Base-by-base conservation (phyloP, 2,797 vertebrate genomes). In the Phoxinus dragarum region DNA sequence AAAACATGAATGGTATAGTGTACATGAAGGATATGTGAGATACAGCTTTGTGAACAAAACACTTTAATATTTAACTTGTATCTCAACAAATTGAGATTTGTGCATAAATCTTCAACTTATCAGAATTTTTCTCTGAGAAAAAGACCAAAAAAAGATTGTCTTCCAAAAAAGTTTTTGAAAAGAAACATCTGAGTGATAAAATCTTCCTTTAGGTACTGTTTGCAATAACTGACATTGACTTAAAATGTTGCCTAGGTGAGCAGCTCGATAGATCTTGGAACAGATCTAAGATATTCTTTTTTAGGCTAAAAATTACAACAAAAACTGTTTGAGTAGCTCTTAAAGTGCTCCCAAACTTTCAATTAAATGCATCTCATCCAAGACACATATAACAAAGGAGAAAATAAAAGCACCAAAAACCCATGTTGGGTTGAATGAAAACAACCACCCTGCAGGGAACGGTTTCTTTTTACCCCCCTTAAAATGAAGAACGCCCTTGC, bases 301-400 rank as follows among this genome's bases (percentile, higher is more conserved):
- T 66, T 42, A 47, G 42, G 19, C 59, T 66, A 47, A 66, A 79
- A 47, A 49, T 38, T 6, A 69, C 4, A 17, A 4, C 38, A 76
- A 52, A 64, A 59, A 44, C 1, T 19, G 44, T 42, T 68, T n/a
- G 56, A 75, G 52, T 6, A 56, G 44, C 47, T 54, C 73, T 73
- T 56, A 42, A 47, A 56, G 73, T 11, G 14, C 1, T 81, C 74
- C 47, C 74, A 47, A 56, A 79, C 84, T 87, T 85, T 87, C 72
- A 86, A 90, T 88, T 84, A 75, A 85, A 88, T 8, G 82, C 77
- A 87, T 75, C 44, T 84, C 82, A 90, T 89, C 49, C 66, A 89
- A 85, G 75, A 86, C 38, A 52, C 75, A 68, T 80, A 75, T 59
- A 73, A 86, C 84, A 81, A 80, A 31, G 64, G 34, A 78, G 38